Percentiles rank a stretch among this genome's conserved stretches.
phyloP scores from a whole-genome alignment of 2,888 invertebrate species.

The Tortricodes alternella region DNA sequence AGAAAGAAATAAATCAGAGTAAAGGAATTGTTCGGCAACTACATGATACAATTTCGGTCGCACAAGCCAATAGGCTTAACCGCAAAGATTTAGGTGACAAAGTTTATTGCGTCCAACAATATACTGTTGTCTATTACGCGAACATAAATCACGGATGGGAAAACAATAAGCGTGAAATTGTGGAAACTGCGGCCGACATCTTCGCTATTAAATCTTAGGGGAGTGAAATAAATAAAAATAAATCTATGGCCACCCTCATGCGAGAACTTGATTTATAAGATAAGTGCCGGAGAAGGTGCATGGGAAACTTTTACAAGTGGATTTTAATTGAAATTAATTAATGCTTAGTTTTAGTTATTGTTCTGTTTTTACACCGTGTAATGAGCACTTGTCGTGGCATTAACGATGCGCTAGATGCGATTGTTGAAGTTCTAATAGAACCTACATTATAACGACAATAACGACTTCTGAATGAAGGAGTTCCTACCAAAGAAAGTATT shows the following conservation, averaged over 20 bases:
- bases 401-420: constrained; percentile 24
- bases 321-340: constrained; percentile 63
- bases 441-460: neutral
- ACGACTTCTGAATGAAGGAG: neutral
- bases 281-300: constrained; percentile 43
- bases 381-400: constrained; percentile 10
- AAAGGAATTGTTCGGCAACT: constrained; percentile 8
- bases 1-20: neutral
- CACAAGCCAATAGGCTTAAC: constrained; percentile 70
- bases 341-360: constrained; percentile 29
- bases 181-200: constrained; percentile 79
- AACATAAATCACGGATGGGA: constrained; percentile 82
- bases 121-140: constrained; percentile 78
- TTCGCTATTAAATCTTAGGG: constrained; percentile 80
- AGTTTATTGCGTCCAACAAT: constrained; percentile 79
- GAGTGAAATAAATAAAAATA: constrained; percentile 82
- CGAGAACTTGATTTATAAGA: constrained; percentile 75
- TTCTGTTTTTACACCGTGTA: constrained; percentile 5
- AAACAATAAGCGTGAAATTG: constrained; percentile 84
- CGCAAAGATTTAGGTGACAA: constrained; percentile 80
- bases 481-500: neutral
- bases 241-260: constrained; percentile 70
- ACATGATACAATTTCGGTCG: constrained; percentile 25
- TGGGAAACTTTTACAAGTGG: constrained; percentile 39
- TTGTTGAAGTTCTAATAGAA: constrained; percentile 20